Evolutionary conservation across 2,113 vertebrate genomes (phyloP).

Genomic region (Gallinago undulata): DNA sequence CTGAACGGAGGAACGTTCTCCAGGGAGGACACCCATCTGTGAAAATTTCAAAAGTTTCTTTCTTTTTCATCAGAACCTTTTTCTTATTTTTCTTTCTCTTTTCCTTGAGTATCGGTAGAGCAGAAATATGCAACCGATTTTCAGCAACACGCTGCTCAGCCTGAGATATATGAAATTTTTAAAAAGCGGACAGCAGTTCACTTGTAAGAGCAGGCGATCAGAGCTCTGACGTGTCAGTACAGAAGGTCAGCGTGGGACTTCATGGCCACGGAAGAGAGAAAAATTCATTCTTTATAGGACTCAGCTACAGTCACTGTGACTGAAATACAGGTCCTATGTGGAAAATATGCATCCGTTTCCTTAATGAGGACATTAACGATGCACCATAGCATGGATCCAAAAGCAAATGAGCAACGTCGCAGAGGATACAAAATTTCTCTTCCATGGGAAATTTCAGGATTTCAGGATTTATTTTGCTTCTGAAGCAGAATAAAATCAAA

Average conservation of each 20-base stretch:
- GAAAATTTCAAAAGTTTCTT: background rate
- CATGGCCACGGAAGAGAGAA: background rate
- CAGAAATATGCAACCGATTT: background rate
- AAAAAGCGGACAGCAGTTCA: background rate
- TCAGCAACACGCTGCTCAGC: background rate
- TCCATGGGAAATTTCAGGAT: background rate
- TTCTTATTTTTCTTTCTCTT: background rate
- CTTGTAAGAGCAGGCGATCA: background rate
- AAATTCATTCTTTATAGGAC: background rate
- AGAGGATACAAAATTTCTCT: background rate
- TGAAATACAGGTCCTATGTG: background rate
- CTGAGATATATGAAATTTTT: background rate
- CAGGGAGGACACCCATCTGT: background rate
- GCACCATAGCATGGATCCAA: background rate
- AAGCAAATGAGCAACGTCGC: background rate
- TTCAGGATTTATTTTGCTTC: conserved; percentile 8
- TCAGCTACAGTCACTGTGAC: background rate
- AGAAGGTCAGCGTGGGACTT: background rate
- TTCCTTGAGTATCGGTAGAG: background rate
- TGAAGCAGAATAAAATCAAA: background rate
- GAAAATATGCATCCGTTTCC: background rate
- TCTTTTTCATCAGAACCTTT: background rate
- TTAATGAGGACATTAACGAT: background rate
- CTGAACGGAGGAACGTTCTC: background rate
- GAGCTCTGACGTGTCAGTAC: background rate